Percentiles rank a stretch among this genome's conserved stretches.
phyloP scores from a whole-genome alignment of 2,113 vertebrate species.

The Ranitomeya variabilis region DNA sequence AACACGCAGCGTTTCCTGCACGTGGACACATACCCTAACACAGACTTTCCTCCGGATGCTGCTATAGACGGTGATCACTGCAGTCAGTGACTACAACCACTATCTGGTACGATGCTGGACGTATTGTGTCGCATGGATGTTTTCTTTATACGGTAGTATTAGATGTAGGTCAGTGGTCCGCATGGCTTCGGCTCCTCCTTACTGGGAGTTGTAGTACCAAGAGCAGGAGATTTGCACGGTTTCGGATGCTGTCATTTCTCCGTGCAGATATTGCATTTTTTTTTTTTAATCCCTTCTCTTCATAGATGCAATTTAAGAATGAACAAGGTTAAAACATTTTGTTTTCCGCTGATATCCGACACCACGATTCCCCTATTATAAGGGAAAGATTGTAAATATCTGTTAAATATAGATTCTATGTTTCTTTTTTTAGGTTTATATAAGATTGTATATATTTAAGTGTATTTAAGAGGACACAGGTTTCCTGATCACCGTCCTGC shows the following conservation, averaged over 20 bases:
- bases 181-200: neutral
- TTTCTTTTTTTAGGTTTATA: constrained; percentile 61
- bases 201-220: neutral
- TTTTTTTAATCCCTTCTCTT: neutral
- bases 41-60: constrained; percentile 24
- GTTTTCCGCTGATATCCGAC: neutral
- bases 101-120: neutral
- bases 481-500: neutral
- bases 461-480: constrained; percentile 36
- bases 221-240: neutral
- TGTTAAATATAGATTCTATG: constrained; percentile 19
- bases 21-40: too few relatives aligned
- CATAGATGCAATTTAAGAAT: neutral
- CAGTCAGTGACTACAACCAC: neutral
- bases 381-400: constrained; percentile 28
- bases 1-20: too few relatives aligned
- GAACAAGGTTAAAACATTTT: neutral
- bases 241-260: neutral
- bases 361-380: neutral
- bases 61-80: constrained; percentile 42
- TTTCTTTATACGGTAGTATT: constrained; percentile 2
- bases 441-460: constrained; percentile 40
- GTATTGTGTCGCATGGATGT: neutral
- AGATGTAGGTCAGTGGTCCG: neutral
- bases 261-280: neutral